These are phyloP conservation scores for Euzophera pinguis DNA, from an alignment of 2,888 invertebrate species.

Conservation along the genomic window DNA sequence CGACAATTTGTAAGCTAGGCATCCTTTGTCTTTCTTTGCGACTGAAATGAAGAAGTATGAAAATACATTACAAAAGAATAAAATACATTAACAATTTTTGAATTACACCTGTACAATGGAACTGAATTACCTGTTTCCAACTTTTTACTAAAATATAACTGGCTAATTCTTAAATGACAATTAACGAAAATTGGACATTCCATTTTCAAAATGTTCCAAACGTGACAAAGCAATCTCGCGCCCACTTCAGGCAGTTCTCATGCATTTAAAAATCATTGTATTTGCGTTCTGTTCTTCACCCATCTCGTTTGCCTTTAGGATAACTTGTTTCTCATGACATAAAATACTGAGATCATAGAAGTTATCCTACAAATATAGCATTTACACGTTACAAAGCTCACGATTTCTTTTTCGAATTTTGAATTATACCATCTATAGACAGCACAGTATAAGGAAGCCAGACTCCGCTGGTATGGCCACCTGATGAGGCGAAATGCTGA, in stretches of 20 bases:
- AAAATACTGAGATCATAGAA: background rate
- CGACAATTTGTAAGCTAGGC: no score
- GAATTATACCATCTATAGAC: no score
- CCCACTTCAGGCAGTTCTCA: conserved; percentile 25
- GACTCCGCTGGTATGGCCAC: no score
- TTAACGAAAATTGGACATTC: conserved; percentile 8
- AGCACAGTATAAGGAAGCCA: no score
- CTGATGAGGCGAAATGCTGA: no score
- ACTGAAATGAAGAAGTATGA: no score
- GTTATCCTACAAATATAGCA: background rate
- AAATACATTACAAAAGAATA: no score
- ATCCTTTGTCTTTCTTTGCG: no score
- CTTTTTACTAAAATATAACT: background rate
- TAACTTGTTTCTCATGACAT: conserved; percentile 37
- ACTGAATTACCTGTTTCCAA: background rate
- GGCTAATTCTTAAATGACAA: background rate
- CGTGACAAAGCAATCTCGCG: conserved; percentile 21
- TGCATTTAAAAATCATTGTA: conserved; percentile 50
- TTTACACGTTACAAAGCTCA: no score
- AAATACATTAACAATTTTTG: no score
- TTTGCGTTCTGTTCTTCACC: conserved; percentile 54
- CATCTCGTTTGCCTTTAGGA: conserved; percentile 38
- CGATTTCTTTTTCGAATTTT: no score
- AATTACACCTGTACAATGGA: no score
- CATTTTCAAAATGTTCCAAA: conserved; percentile 18